Evolutionary conservation across 2,113 vertebrate species (phyloP), one percentile per base, ranked within the genome.

Genomic region (Daphoenositta chrysoptera): DNA sequence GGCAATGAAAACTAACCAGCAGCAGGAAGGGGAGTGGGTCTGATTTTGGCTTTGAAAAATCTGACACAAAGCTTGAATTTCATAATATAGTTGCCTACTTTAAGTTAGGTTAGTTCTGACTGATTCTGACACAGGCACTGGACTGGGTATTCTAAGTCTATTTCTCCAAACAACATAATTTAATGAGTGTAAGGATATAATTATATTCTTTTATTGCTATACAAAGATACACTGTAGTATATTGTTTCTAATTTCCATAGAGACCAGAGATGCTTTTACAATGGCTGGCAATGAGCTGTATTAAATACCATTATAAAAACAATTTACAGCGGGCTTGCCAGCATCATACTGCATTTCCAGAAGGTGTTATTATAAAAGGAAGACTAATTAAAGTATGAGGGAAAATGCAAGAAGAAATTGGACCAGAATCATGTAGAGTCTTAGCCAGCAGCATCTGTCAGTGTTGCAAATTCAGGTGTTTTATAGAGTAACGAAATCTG

Each of bases 341-440:
- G 58, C 35, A 63, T 94, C 63, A 73, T 70, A 42, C 76, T 93
- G 66, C 56, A 94, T 70, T 93, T 94, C 92, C 94, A 94, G 94
- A 80, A 94, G 82, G 79, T 93, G 63, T 91, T 91, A n/a, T 85
- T 95, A 51, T 72, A 83, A 93, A 91, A 80, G 3, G 13, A 85
- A 87, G 42, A 47, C 66, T 91, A 95, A 89, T 86, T 85, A 56
- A 94, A 80, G 56, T 39, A 54, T 79, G 66, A 68, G 20, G 21
- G 35, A 73, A 94, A 88, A 83, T 61, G 31, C 57, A 89, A 91
- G 66, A 80, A 68, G 71, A 91, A 93, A 88, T 90, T 80, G 68
- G 31, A 58, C 71, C 11, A 10, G 4, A 70, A 70, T 87, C 13
- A 45, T 66, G 42, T 80, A 26, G 58, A 83, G 50, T 78, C 48